These are phyloP conservation scores for Papilio machaon DNA, from an alignment of 1,140 invertebrate species.

Conservation along the genomic window DNA sequence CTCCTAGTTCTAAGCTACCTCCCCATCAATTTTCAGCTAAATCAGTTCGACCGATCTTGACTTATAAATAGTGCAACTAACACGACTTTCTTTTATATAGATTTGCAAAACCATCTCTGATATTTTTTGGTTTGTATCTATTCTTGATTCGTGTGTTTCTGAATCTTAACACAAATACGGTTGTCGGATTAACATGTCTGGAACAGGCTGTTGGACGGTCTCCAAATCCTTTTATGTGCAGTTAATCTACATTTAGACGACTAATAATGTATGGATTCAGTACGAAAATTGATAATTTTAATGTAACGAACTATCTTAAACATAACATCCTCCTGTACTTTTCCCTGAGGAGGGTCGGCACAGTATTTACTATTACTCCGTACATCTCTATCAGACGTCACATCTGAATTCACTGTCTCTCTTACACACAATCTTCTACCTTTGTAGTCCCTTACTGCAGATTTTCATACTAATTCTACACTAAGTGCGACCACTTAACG, in stretches of 20 bases:
- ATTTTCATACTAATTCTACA: too few relatives aligned
- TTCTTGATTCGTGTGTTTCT: neutral
- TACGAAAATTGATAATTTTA: neutral
- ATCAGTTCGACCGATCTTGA: too few relatives aligned
- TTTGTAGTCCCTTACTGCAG: too few relatives aligned
- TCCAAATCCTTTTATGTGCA: slow-evolving; percentile 26
- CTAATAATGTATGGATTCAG: slow-evolving; percentile 13
- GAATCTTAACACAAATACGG: neutral
- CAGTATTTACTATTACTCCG: neutral
- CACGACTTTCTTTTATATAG: too few relatives aligned
- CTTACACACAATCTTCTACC: neutral
- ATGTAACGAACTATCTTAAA: neutral
- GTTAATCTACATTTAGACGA: neutral
- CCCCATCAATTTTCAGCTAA: too few relatives aligned
- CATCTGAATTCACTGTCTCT: too few relatives aligned
- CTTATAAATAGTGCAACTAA: too few relatives aligned
- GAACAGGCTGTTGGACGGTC: neutral
- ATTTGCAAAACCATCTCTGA: neutral
- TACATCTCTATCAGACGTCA: neutral
- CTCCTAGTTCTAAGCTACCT: too few relatives aligned
- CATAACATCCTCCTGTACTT: neutral
- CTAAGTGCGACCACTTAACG: neutral
- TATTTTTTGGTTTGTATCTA: neutral
- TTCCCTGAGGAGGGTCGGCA: too few relatives aligned
- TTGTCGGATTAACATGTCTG: neutral